Percentiles rank a stretch among this genome's conserved stretches.
Evolutionary conservation across 2,113 vertebrate genomes (phyloP).

Genomic region (Notothenia coriiceps): DNA sequence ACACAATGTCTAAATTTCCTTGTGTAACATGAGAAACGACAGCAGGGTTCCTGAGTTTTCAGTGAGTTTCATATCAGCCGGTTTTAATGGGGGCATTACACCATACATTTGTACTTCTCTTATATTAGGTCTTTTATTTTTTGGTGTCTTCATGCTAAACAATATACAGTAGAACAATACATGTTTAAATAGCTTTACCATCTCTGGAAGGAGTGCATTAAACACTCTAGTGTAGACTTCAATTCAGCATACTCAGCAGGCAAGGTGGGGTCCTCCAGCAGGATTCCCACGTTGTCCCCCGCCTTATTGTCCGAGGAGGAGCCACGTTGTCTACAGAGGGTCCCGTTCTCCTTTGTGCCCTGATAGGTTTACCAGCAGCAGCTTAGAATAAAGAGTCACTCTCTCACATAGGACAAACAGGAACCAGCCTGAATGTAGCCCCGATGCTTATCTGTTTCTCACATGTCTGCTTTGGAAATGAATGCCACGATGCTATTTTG

Average conservation of each 20-base stretch:
- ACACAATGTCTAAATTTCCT: conserved; percentile 72
- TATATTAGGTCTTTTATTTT: background rate
- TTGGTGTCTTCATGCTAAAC: background rate
- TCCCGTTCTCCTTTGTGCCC: conserved; percentile 61
- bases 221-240: background rate
- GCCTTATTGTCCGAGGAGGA: conserved; percentile 72
- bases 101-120: background rate
- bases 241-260: conserved; percentile 46
- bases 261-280: background rate
- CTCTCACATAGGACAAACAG: conserved; percentile 73
- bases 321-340: conserved; percentile 69
- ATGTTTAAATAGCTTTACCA: background rate
- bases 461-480: conserved; percentile 41
- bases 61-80: conserved; percentile 17
- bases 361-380: conserved; percentile 76
- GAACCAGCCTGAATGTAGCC: conserved; percentile 72
- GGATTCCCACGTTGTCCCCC: conserved; percentile 33
- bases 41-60: conserved; percentile 21
- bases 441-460: conserved; percentile 69
- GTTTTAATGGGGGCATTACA: conserved; percentile 5
- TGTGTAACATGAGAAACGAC: conserved; percentile 52
- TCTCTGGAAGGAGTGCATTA: background rate
- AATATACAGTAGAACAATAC: background rate
- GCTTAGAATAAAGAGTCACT: conserved; percentile 54
- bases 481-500: conserved; percentile 36